A percentile compares a stretch with the other conserved stretches of the same genome.
phyloP scores from a whole-genome alignment of 1,140 invertebrate genomes.

The Cephus cinctus region DNA sequence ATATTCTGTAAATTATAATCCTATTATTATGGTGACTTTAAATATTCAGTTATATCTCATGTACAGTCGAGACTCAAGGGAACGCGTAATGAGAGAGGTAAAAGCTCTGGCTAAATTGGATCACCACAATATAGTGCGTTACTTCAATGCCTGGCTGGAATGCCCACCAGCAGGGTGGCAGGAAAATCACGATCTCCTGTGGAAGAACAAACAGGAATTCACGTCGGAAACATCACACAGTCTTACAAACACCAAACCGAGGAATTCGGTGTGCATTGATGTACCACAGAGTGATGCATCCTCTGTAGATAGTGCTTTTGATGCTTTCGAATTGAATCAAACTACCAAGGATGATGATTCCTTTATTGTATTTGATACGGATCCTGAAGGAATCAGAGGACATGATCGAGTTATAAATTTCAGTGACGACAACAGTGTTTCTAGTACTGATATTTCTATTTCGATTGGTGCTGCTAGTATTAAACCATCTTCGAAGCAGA shows the following conservation, averaged over 20 bases:
- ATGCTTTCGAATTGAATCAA: conserved; percentile 36
- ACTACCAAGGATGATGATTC: conserved; percentile 52
- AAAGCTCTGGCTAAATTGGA: conserved; percentile 91
- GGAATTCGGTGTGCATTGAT: conserved; percentile 34
- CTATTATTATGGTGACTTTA: conserved; percentile 1
- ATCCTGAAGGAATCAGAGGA: conserved; percentile 13
- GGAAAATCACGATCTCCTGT: conserved; percentile 72
- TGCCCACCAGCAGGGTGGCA: conserved; percentile 86
- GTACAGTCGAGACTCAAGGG: conserved; percentile 70
- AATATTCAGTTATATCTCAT: conserved; percentile 16
- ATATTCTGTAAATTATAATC: conserved; percentile 7
- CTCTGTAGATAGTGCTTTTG: conserved; percentile 41
- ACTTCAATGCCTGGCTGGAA: conserved; percentile 94
- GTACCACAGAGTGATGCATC: conserved; percentile 35
- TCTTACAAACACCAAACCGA: conserved; percentile 23
- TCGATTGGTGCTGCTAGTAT: too few species aligned
- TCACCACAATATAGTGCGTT: conserved; percentile 92
- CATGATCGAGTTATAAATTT: conserved; percentile 9
- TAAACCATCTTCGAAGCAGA: too few species aligned
- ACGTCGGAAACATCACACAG: conserved; percentile 32
- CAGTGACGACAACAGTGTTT: background rate
- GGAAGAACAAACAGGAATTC: conserved; percentile 52
- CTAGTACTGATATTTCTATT: too few species aligned
- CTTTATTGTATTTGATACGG: conserved; percentile 61
- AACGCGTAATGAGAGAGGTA: conserved; percentile 91